Percentiles rank a stretch among this genome's conserved stretches.
Evolutionary conservation across 2,888 invertebrate species (phyloP).

Genomic region (Linnaemya vulpina): DNA sequence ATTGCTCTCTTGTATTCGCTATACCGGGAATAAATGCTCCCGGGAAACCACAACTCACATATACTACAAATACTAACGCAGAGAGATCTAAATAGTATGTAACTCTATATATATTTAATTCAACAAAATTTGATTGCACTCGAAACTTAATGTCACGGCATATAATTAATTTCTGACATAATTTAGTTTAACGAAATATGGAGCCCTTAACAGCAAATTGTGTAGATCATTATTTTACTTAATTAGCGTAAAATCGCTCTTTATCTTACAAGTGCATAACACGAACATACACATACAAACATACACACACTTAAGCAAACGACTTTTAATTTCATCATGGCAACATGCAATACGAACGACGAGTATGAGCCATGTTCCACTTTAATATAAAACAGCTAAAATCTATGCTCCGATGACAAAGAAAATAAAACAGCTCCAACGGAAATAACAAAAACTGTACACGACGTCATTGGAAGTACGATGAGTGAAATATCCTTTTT

Average conservation of each 20-base stretch:
- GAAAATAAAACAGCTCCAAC: conserved; percentile 25
- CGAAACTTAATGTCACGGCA: not conserved
- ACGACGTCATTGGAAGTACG: conserved; percentile 37
- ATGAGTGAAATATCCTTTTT: conserved; percentile 40
- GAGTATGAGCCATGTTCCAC: conserved; percentile 26
- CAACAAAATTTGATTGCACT: not conserved
- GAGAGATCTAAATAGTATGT: not conserved
- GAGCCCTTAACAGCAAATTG: conserved; percentile 32
- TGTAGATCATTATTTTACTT: conserved; percentile 48
- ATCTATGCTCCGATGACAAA: conserved; percentile 43
- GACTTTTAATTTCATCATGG: conserved; percentile 25
- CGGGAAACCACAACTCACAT: too few species aligned
- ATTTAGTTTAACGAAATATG: conserved; percentile 25
- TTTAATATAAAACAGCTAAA: conserved; percentile 37
- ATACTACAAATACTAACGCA: not conserved
- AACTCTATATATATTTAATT: not conserved
- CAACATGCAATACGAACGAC: conserved; percentile 7
- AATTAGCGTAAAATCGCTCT: conserved; percentile 56
- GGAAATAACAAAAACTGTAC: conserved; percentile 14
- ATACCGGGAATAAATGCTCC: too few species aligned
- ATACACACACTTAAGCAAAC: not conserved
- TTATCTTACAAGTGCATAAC: not conserved
- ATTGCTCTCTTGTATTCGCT: too few species aligned
- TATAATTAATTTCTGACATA: conserved; percentile 25
- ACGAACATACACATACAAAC: not conserved